These are phyloP conservation scores for Lasioglossum vierecki DNA, from an alignment of 2,888 invertebrate genomes.

Conservation along the genomic window DNA sequence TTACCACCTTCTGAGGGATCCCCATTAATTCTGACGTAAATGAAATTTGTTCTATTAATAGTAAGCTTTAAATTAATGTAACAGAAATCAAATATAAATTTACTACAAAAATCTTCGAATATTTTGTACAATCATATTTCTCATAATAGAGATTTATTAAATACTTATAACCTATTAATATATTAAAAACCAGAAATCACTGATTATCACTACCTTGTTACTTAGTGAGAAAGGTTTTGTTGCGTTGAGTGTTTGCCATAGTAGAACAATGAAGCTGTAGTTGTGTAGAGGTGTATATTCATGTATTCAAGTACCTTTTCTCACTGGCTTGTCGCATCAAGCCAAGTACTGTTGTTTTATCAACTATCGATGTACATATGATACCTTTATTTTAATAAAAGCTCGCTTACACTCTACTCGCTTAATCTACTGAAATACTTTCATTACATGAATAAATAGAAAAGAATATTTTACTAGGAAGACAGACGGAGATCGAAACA, in stretches of 20 bases:
- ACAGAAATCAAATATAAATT: constrained; percentile 3
- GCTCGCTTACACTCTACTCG: no score
- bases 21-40: constrained; percentile 76
- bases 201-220: no score
- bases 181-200: not conserved
- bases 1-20: constrained; percentile 78
- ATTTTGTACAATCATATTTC: not conserved
- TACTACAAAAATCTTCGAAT: not conserved
- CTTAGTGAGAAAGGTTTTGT: not conserved
- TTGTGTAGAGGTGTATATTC: not conserved
- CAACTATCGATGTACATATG: no score
- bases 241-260: not conserved
- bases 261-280: not conserved
- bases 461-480: constrained; percentile 12
- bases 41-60: not conserved
- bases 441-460: constrained; percentile 23
- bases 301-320: not conserved
- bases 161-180: not conserved
- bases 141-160: not conserved
- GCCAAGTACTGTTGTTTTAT: not conserved
- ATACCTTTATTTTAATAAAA: no score
- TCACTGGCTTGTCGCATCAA: not conserved
- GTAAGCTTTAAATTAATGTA: constrained; percentile 15
- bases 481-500: constrained; percentile 75
- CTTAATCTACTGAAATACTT: not conserved